Percentiles rank a stretch among this genome's conserved stretches.
Conservation (phyloP, 2,113 vertebrate species). For the Lathamus discolor region DNA sequence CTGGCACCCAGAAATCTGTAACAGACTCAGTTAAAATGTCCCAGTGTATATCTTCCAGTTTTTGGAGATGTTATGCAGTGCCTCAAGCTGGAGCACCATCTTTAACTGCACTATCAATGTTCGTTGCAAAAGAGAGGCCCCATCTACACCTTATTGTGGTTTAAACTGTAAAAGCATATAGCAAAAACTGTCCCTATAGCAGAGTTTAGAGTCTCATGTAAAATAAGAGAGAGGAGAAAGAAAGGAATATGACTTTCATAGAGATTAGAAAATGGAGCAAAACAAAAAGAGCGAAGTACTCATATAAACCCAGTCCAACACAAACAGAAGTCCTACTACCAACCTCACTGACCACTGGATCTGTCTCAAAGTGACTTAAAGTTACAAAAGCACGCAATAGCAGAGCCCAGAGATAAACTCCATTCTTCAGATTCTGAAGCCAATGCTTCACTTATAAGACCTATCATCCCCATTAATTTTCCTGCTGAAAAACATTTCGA, state of each 20-base stretch:
- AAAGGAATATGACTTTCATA: background rate
- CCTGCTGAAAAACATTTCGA: background rate
- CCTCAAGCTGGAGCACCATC: background rate
- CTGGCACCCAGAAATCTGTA: background rate
- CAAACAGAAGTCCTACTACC: background rate
- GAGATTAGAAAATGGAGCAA: background rate
- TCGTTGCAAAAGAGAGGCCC: background rate
- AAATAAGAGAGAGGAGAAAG: background rate
- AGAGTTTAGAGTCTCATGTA: background rate
- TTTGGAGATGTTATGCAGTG: background rate
- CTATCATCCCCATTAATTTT: background rate
- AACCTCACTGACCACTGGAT: background rate
- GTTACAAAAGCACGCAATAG: background rate
- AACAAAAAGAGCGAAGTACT: background rate
- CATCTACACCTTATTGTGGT: background rate
- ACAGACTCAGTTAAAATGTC: background rate
- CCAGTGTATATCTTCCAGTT: background rate
- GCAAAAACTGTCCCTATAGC: background rate
- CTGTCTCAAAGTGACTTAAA: background rate
- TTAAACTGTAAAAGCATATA: background rate
- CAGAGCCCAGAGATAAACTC: background rate
- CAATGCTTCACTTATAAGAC: background rate
- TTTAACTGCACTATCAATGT: background rate
- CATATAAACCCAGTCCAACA: background rate
- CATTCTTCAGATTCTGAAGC: background rate